Evolutionary conservation across 1,140 invertebrate species (phyloP), one percentile per base, ranked within the genome.

Genomic region (Carcinoscorpius rotundicauda): DNA sequence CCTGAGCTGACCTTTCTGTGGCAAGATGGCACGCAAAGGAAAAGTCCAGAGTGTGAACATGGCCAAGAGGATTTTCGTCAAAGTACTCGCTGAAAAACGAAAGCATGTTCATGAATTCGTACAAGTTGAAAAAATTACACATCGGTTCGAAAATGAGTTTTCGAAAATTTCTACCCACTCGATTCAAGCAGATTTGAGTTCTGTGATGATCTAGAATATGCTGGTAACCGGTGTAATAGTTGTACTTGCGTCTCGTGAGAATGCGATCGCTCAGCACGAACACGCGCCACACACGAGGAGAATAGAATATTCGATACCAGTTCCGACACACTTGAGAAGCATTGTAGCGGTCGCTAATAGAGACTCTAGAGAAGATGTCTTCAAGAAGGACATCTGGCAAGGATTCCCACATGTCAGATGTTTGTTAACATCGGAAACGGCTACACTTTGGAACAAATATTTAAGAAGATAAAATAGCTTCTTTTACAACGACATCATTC

Each of bases 171-270:
- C 74, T 76, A 4, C 88, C 89, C 56, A 91, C 82, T 68, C 81
- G 81, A 52, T 82, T 81, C 6, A 93, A 77, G 71, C 87, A 92
- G 6, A 84, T 75, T 69, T 87, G 86, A 0, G 86, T 84, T 64
- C 86, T 78, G 68, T 87, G 80, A 73, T 89, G 87, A 75, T 90
- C 87, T 65, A 91, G 73, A 60, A 86, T 84, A 71, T 87, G 84
- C 75, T 87, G 85, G 84, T 88, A 91, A 6, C 89, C 89, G 63
- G 85, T 86, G 75, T 90, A 90, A 70, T 89, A 88, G 74, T 90
- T 89, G 73, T 84, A 91, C 72, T 85, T 85, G 4, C 85, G 78
- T 63, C 87, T 80, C 0, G 87, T 89, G 4, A 92, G 75, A 0
- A 87, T 88, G 6, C 78, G 80, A 73, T 91, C 88, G 65, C 85